Conservation (phyloP, 2,888 invertebrate species). For the Sesamia inferens region DNA sequence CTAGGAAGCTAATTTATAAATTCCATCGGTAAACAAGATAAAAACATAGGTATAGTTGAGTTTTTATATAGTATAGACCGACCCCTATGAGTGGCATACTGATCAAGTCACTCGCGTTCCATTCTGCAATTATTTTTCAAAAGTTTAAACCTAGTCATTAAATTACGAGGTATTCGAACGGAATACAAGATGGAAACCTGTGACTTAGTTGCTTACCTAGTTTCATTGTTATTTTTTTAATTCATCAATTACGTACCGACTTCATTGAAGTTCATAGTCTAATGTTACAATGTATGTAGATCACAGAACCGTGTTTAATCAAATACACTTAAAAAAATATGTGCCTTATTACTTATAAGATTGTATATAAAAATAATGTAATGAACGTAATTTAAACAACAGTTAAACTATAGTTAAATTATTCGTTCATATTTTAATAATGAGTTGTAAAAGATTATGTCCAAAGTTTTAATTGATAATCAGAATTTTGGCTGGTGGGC, state of each 20-base stretch:
- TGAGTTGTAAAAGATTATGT: constrained; percentile 51
- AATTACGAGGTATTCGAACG: constrained; percentile 31
- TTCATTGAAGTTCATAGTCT: constrained; percentile 27
- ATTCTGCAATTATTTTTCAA: constrained; percentile 29
- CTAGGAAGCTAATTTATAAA: constrained; percentile 17
- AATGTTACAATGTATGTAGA: constrained; percentile 53
- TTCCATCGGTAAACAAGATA: constrained; percentile 20
- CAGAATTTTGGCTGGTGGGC: constrained; percentile 25
- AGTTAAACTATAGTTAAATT: constrained; percentile 47
- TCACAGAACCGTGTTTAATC: constrained; percentile 66
- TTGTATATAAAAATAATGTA: constrained; percentile 66
- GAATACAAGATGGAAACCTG: constrained; percentile 16
- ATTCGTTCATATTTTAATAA: constrained; percentile 52
- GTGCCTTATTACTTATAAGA: constrained; percentile 82
- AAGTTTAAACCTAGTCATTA: constrained; percentile 46
- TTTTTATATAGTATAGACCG: constrained; percentile 14
- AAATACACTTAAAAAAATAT: constrained; percentile 71
- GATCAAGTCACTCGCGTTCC: constrained; percentile 8
- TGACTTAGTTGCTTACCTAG: constrained; percentile 25
- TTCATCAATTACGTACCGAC: constrained; percentile 19
- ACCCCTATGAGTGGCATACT: constrained; percentile 18
- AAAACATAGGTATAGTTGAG: neutral
- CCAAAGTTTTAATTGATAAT: constrained; percentile 55
- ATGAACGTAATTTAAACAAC: constrained; percentile 53
- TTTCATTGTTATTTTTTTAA: constrained; percentile 1